Percentiles rank a stretch among this genome's conserved stretches.
Evolutionary conservation across 1,140 invertebrate species (phyloP).

Genomic region (Cherax destructor): DNA sequence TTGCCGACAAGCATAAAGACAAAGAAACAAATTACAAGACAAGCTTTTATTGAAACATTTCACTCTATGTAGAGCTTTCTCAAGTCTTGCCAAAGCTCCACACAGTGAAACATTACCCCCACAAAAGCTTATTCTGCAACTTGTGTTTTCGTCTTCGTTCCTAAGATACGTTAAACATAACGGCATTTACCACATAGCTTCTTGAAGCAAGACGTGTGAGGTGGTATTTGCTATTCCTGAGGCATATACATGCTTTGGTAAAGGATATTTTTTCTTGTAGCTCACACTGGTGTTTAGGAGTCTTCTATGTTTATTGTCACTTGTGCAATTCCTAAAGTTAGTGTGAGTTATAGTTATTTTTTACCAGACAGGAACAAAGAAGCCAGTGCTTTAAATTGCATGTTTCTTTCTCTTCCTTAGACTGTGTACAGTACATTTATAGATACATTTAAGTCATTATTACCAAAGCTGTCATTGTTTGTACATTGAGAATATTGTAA

Average conservation of each 20-base stretch:
- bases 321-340: not conserved
- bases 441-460: slow-evolving; percentile 43
- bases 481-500: slow-evolving; percentile 52
- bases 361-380: not conserved
- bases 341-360: slow-evolving; percentile 13
- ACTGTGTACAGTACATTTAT: slow-evolving; percentile 36
- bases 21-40: no score
- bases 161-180: not conserved
- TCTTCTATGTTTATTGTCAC: not conserved
- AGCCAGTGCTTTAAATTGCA: slow-evolving; percentile 32
- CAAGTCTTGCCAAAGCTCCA: no score
- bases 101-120: no score
- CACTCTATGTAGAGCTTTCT: no score
- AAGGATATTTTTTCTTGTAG: not conserved
- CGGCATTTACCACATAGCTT: not conserved
- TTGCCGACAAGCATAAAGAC: no score
- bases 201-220: not conserved
- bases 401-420: slow-evolving; percentile 55
- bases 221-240: not conserved
- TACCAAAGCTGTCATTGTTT: slow-evolving; percentile 50
- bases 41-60: no score
- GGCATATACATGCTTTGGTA: not conserved
- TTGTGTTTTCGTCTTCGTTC: no score
- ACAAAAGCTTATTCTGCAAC: no score
- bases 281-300: slow-evolving; percentile 1